Evolutionary conservation across 2,888 invertebrate species (phyloP).

Genomic region (Danaus chrysippus): DNA sequence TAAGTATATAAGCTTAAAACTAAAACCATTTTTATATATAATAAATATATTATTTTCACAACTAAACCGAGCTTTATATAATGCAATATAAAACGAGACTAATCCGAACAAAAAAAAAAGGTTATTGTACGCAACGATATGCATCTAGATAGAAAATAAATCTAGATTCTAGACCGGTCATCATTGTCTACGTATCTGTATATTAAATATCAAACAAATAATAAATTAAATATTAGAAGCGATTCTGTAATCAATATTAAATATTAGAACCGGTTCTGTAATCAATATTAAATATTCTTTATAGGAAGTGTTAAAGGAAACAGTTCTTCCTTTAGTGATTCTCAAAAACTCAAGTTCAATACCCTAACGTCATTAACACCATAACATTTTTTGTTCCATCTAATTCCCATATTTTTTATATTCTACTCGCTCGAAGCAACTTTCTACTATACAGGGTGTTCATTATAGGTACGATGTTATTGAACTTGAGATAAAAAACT

Average conservation of each 20-base stretch:
- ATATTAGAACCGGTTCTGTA: too few species aligned
- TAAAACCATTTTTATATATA: too few species aligned
- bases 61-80: too few species aligned
- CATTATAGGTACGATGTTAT: slow-evolving; percentile 4
- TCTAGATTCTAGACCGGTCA: slow-evolving; percentile 1
- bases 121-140: slow-evolving; percentile 1
- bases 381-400: slow-evolving; percentile 33
- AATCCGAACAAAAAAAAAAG: not conserved
- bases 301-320: slow-evolving; percentile 17
- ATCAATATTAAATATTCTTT: too few species aligned
- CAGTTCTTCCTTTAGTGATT: slow-evolving; percentile 39
- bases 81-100: too few species aligned
- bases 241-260: too few species aligned
- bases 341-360: slow-evolving; percentile 52
- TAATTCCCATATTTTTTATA: slow-evolving; percentile 15
- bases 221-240: too few species aligned
- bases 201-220: too few species aligned
- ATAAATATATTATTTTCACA: too few species aligned
- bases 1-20: slow-evolving; percentile 14
- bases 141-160: slow-evolving; percentile 6
- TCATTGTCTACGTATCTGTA: not conserved
- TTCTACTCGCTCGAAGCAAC: slow-evolving; percentile 13
- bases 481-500: not conserved
- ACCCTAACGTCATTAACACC: slow-evolving; percentile 56
- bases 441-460: slow-evolving; percentile 22